phyloP scores from a whole-genome alignment of 2,113 vertebrate species.

The Centropus unirufus region DNA sequence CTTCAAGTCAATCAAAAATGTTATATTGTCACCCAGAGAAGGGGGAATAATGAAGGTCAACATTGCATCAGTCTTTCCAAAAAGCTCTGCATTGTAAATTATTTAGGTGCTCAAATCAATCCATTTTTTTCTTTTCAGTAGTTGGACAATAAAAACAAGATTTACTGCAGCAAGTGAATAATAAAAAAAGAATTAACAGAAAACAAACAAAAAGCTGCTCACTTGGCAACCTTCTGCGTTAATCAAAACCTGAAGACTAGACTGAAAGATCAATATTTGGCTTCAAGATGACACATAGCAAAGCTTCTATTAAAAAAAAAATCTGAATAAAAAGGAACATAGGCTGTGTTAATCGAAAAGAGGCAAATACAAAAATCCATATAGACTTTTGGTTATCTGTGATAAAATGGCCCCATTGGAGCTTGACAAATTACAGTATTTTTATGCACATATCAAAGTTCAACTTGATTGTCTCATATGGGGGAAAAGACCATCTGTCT shows the following conservation, averaged over 20 bases:
- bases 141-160: constrained; percentile 80
- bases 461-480: constrained; percentile 78
- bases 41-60: constrained; percentile 54
- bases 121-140: constrained; percentile 74
- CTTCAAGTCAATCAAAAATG: constrained; percentile 46
- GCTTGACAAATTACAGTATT: constrained; percentile 77
- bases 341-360: constrained; percentile 69
- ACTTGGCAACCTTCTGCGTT: constrained; percentile 76
- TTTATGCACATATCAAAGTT: constrained; percentile 78
- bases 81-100: constrained; percentile 72
- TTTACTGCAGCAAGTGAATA: constrained; percentile 80
- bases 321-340: constrained; percentile 42
- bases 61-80: constrained; percentile 55
- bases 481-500: constrained; percentile 81
- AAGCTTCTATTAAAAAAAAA: constrained; percentile 56
- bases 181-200: constrained; percentile 82
- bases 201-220: constrained; percentile 80
- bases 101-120: constrained; percentile 79
- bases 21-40: constrained; percentile 13
- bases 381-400: constrained; percentile 64
- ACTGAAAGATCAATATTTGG: constrained; percentile 81
- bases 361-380: constrained; percentile 74
- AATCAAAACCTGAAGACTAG: constrained; percentile 80
- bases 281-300: constrained; percentile 77
- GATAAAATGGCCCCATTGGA: constrained; percentile 68